These are phyloP conservation scores for Psilopogon haemacephalus DNA, from an alignment of 2,113 vertebrate genomes.

Conservation along the genomic window DNA sequence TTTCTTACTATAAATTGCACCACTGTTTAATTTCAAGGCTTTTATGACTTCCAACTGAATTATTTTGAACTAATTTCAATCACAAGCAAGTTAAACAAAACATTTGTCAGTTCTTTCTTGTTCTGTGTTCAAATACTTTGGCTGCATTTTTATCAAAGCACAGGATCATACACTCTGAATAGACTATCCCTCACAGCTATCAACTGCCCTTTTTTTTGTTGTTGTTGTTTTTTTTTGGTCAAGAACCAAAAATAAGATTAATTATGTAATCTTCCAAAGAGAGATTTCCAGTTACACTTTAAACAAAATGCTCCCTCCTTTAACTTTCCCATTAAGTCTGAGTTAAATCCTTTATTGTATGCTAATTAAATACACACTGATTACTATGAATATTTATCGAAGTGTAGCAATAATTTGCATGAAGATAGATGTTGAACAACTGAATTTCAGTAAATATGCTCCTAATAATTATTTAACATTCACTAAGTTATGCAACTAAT, in stretches of 20 bases:
- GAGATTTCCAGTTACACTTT: constrained; percentile 68
- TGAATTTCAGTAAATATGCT: constrained; percentile 75
- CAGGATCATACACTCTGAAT: neutral
- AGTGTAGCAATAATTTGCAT: constrained; percentile 75
- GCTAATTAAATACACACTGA: constrained; percentile 79
- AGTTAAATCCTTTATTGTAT: too few species aligned
- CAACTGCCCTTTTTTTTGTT: neutral
- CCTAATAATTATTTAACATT: constrained; percentile 73
- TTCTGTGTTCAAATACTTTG: neutral
- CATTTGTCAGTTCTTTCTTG: neutral
- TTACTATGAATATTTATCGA: constrained; percentile 77
- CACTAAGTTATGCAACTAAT: constrained; percentile 63
- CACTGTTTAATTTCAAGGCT: neutral
- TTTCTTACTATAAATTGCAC: neutral
- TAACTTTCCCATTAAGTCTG: too few species aligned
- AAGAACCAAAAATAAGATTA: constrained; percentile 45
- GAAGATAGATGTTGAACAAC: constrained; percentile 78
- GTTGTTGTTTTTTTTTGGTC: constrained; percentile 10
- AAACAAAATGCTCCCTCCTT: constrained; percentile 61
- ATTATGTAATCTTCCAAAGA: constrained; percentile 49
- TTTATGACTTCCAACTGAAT: constrained; percentile 12
- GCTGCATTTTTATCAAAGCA: constrained; percentile 25
- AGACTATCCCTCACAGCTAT: neutral
- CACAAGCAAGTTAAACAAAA: neutral
- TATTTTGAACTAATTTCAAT: neutral